Evolutionary conservation across 2,113 vertebrate species (phyloP).

Genomic region (Antechinus flavipes): DNA sequence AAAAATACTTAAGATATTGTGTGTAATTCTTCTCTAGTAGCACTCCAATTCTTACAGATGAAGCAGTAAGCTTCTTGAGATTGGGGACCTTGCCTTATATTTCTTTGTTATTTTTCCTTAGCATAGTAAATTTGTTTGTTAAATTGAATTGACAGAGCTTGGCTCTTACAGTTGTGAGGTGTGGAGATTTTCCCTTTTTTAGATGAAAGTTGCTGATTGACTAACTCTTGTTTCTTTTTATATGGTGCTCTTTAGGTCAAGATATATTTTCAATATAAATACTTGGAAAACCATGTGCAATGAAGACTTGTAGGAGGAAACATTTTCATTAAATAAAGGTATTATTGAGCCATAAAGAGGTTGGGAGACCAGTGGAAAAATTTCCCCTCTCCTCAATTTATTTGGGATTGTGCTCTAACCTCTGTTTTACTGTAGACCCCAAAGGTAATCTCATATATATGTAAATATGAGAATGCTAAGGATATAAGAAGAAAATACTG

Average conservation of each 20-base stretch:
- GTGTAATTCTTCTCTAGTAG: not conserved
- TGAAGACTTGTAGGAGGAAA: conserved; percentile 34
- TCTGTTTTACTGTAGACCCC: conserved; percentile 20
- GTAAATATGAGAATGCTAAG: conserved; percentile 33
- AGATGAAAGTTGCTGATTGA: not conserved
- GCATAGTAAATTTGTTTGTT: not conserved
- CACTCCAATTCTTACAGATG: not conserved
- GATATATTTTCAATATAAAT: conserved; percentile 17
- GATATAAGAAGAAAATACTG: conserved; percentile 48
- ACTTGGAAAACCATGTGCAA: not conserved
- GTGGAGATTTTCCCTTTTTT: not conserved
- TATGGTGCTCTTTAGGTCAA: conserved; percentile 27
- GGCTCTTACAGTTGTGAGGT: not conserved
- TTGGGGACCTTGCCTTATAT: not conserved
- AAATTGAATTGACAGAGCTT: not conserved
- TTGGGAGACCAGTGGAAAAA: conserved; percentile 42
- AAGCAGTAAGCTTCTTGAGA: not conserved
- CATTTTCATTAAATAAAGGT: not conserved
- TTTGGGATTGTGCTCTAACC: conserved; percentile 46
- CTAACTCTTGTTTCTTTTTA: not conserved
- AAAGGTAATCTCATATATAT: conserved; percentile 11
- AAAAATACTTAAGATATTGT: not conserved
- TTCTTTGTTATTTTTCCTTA: not conserved
- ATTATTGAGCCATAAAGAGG: conserved; percentile 38
- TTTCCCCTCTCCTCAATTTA: conserved; percentile 35